phyloP scores from a whole-genome alignment of 2,888 invertebrate species.

The Apamea crenata region DNA sequence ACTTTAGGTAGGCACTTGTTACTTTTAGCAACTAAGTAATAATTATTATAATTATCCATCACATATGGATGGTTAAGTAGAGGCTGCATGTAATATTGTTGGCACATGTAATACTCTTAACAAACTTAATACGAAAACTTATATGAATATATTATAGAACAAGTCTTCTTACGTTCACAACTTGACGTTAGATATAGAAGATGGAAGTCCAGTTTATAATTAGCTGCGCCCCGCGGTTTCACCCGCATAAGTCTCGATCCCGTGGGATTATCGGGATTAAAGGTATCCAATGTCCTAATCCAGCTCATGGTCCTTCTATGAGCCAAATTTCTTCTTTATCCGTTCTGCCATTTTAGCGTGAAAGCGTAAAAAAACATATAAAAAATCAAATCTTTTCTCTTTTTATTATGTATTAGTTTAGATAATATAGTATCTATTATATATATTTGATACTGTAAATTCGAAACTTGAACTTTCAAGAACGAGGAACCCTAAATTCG shows the following conservation, averaged over 20 bases:
- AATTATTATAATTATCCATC: constrained; percentile 32
- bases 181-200: constrained; percentile 12
- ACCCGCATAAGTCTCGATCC: background rate
- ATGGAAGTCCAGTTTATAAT: constrained; percentile 14
- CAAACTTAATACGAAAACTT: constrained; percentile 47
- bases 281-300: background rate
- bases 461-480: constrained; percentile 35
- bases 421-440: background rate
- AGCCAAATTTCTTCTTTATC: background rate
- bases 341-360: background rate
- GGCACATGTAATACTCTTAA: constrained; percentile 62
- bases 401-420: background rate
- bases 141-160: constrained; percentile 18
- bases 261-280: background rate
- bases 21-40: constrained; percentile 20
- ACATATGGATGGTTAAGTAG: constrained; percentile 43
- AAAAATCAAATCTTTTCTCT: background rate
- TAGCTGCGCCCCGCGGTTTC: background rate
- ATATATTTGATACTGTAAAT: constrained; percentile 29
- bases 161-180: constrained; percentile 37
- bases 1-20: constrained; percentile 27
- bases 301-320: background rate
- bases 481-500: constrained; percentile 38
- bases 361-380: background rate
- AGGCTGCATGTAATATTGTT: constrained; percentile 46